phyloP scores from a whole-genome alignment of 2,888 invertebrate genomes.

The Acronicta psi region DNA sequence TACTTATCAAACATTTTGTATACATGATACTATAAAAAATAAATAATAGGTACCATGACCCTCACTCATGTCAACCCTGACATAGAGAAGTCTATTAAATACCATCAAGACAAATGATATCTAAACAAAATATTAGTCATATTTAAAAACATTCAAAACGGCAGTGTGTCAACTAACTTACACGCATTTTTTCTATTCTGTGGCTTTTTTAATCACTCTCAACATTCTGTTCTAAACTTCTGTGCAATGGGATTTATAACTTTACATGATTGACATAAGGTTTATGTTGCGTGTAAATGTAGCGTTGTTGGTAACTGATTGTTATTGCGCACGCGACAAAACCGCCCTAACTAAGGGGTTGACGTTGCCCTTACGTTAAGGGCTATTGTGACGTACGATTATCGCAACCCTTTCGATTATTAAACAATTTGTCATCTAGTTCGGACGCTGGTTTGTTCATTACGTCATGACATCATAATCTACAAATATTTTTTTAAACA shows the following conservation, averaged over 20 bases:
- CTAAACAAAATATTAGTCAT: constrained; percentile 17
- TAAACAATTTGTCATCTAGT: constrained; percentile 71
- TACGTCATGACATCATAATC: constrained; percentile 38
- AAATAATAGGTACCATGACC: constrained; percentile 44
- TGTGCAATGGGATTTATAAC: constrained; percentile 3
- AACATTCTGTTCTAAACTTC: not conserved
- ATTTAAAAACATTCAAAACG: constrained; percentile 14
- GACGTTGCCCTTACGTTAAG: constrained; percentile 70
- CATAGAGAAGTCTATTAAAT: constrained; percentile 50
- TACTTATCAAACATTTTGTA: constrained; percentile 40
- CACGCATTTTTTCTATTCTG: constrained; percentile 36
- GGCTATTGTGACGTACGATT: constrained; percentile 67
- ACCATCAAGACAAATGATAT: constrained; percentile 33
- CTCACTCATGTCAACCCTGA: constrained; percentile 39
- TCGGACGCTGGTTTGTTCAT: constrained; percentile 48
- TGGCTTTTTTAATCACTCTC: constrained; percentile 22
- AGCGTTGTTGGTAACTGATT: constrained; percentile 57
- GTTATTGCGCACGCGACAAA: constrained; percentile 76
- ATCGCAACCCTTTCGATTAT: constrained; percentile 77
- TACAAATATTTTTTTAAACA: not conserved
- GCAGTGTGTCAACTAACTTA: constrained; percentile 26
- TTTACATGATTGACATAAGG: constrained; percentile 32
- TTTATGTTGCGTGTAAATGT: constrained; percentile 6
- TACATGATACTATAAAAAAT: constrained; percentile 38
- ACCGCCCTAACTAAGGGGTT: constrained; percentile 68